Base-by-base conservation (phyloP, 2,888 invertebrate genomes). In the Conops quadrifasciatus region DNA sequence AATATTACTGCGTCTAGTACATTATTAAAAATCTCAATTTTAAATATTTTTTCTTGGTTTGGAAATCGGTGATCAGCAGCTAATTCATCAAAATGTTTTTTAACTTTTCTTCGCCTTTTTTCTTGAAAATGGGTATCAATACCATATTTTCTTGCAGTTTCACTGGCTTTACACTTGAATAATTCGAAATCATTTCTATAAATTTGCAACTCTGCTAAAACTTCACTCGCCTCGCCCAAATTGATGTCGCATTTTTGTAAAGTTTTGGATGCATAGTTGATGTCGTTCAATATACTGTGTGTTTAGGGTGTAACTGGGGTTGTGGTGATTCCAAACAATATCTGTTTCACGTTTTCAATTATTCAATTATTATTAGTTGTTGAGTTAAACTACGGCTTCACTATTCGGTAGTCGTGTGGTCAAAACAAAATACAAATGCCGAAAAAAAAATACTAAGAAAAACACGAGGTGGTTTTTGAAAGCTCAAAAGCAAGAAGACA, bases 81-180 rank as follows among this genome's bases (percentile, higher is more conserved):
- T 58, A 58, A 26, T 58, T 58, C 58, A 58, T 58, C 58, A 58
- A 58, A 21, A 58, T 13, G 26, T 58, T 15, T 58, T 26, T 24
- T 21, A 26, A 58, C 58, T 58, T 58, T 58, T 26, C 58, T 58
- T 58, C 26, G 28, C 15, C 58, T 24, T 58, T 58, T 58, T 58
- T 26, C 15, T 15, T 49, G 26, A 58, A 58, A 58, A 26, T 26
- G 9, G 26, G 58, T 15, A 58, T 58, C 58, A 58, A 58, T 58
- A 58, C 58, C 58, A 26, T 58, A 58, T 58, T 0, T 58, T 24
- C 26, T 58, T 24, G 58, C 24, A 26, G 26, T 58, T 58, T 58
- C 58, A 26, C 15, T 58, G 58, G 58, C 58, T 24, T 58, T 58
- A 16, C 7, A 24, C 9, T 58, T 58, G 26, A 58, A 58, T 15